Evolutionary conservation across 1,140 invertebrate species (phyloP), one percentile per base, ranked within the genome.

Genomic region (Hylaeus anthracinus): DNA sequence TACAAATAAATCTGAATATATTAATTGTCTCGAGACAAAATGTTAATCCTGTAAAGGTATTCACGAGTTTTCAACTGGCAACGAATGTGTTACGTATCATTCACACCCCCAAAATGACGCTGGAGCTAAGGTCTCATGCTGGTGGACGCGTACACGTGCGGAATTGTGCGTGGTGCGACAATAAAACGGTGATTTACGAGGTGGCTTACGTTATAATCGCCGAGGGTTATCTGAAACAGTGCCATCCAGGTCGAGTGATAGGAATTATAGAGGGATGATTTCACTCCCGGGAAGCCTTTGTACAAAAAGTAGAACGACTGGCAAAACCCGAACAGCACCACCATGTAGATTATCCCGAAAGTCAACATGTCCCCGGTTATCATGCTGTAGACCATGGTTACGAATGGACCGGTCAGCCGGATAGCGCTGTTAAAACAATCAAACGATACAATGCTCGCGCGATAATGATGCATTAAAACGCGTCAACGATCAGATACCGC

Each of bases 351-450:
- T 77, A 99, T 98, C 72, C 97, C 97, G 92, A 99, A 99, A 53
- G 98, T 98, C 88, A 99, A 96, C 97, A 99, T 98, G 93, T 99
- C 99, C 41, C 98, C 98, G 1, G 97, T 97, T 88, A 99, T 98
- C 98, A 99, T 99, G 87, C 96, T 97, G 94, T 98, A 99, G 72
- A 99, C 98, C 98, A 99, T 99, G 26, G 98, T 99, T 67, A 99
- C 98, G 94, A 99, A 99, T 0, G 98, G 98, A 71, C 99, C 99
- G 0, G 98, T 99, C 65, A 99, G 91, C 72, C 97, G 96, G 26
- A 99, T 96, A 56, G 98, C 98, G 45, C 98, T 99, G 94, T 69
- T 95, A 94, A 84, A 76, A 55, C 83, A 80, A 84, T 74, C 15
- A 71, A 39, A 66, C 12, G 48, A 69, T 73, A 48, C 51, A 61